Base-by-base conservation (phyloP, 2,888 invertebrate genomes). In the Tachina fera region DNA sequence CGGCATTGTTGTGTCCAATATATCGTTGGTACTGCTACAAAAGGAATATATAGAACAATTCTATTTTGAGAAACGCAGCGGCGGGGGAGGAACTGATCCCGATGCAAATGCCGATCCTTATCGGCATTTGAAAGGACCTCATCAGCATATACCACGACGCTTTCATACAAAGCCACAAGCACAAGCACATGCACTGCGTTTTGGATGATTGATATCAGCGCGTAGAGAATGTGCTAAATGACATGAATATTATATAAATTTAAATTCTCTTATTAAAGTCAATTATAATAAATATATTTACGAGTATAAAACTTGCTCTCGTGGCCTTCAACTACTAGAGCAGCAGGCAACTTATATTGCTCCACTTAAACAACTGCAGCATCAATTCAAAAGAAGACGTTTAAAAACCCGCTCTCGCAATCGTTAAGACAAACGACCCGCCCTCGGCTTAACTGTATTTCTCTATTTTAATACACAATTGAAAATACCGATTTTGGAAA, bases 11-110 rank as follows among this genome's bases (percentile, higher is more conserved):
- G 86, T 84, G 13, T 86, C 87, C 31, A 86, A 84, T 77, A 58
- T 87, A 74, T 87, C 88, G 47, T 65, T 90, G 86, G 88, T 86
- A 22, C 86, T 91, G 67, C 84, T 91, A 43, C 91, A 91, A 75
- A 91, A 91, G 71, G 91, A 90, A 71, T 91, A 90, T 83, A 88
- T 90, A 43, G 90, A 91, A 68, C 91, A 91, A 82, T 91, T 91
- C 76, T 91, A 90, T 78, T 92, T 92, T 87, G 91, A 92, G 72
- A 92, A 91, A 65, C 90, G 90, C 56, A 90, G 90, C 31, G 91
- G 92, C 84, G 92, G 91, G 68, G 91, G 91, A 89, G 92, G 91
- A 87, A 86, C 88, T 83, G 79, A 78, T 81, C 87, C 83, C 19
- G 83, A 87, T 74, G 81, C 68, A 61, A 19, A 83, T 79, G 80